Percentiles rank a stretch among this genome's conserved stretches.
phyloP scores from a whole-genome alignment of 2,888 invertebrate genomes.

The Tipula lateralis region DNA sequence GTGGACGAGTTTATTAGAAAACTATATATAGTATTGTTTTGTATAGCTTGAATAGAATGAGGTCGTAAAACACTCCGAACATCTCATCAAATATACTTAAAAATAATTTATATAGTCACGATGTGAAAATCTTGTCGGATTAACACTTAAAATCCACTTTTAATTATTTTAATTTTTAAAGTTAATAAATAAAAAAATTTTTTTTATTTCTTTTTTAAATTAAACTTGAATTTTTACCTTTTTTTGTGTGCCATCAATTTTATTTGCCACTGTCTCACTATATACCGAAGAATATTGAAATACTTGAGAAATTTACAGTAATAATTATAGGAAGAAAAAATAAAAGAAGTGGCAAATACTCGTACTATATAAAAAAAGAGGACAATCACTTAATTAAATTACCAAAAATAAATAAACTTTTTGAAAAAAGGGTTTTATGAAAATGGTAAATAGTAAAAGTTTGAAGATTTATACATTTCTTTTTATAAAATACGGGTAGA shows the following conservation, averaged over 20 bases:
- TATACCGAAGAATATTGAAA: neutral
- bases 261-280: neutral
- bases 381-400: conserved; percentile 1
- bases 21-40: neutral
- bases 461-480: neutral
- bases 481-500: too few species aligned
- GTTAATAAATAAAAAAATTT: neutral
- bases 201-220: neutral
- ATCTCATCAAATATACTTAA: neutral
- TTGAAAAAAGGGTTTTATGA: neutral
- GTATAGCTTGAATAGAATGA: neutral
- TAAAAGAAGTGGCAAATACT: neutral
- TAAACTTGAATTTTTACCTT: neutral
- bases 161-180: conserved; percentile 7
- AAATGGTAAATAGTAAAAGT: neutral
- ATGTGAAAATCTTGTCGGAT: neutral
- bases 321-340: neutral
- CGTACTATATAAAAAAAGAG: neutral
- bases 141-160: neutral
- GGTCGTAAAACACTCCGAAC: neutral
- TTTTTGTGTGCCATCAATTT: neutral
- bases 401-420: neutral
- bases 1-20: neutral
- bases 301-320: neutral
- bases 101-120: neutral